Evolutionary conservation across 2,113 vertebrate genomes (phyloP).

Genomic region (Coturnix japonica): DNA sequence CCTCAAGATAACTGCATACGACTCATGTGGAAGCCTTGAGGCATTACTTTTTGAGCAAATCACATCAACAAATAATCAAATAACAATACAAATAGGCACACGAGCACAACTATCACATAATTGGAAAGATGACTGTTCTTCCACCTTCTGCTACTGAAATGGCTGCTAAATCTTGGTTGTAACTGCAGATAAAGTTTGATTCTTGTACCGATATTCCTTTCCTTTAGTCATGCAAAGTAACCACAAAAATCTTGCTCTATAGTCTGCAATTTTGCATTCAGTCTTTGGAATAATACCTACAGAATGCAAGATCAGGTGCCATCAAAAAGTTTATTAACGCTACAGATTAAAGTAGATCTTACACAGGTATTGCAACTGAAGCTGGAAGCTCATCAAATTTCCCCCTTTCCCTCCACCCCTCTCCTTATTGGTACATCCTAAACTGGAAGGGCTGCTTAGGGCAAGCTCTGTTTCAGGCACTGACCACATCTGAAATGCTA

Average conservation of each 20-base stretch:
- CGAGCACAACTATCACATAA: not conserved
- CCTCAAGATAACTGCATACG: not conserved
- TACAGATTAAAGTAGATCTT: not conserved
- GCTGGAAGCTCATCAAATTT: not conserved
- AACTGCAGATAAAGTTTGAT: not conserved
- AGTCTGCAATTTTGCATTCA: not conserved
- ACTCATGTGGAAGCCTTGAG: not conserved
- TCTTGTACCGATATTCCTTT: not conserved
- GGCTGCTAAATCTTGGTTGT: not conserved
- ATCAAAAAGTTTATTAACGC: not conserved
- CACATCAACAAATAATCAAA: not conserved
- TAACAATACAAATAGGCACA: not conserved
- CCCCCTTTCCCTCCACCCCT: no score
- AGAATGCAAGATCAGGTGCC: not conserved
- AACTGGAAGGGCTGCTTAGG: not conserved
- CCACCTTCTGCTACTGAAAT: not conserved
- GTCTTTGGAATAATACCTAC: not conserved
- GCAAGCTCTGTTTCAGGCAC: not conserved
- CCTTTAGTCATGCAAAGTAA: not conserved
- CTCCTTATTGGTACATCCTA: not conserved
- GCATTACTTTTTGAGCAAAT: not conserved
- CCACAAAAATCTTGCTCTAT: not conserved
- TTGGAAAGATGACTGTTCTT: not conserved
- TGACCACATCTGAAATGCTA: rapidly evolving
- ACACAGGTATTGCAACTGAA: not conserved